Evolutionary conservation across 2,888 invertebrate species (phyloP), one percentile per base, ranked within the genome.

Genomic region (Sinelater perroti): DNA sequence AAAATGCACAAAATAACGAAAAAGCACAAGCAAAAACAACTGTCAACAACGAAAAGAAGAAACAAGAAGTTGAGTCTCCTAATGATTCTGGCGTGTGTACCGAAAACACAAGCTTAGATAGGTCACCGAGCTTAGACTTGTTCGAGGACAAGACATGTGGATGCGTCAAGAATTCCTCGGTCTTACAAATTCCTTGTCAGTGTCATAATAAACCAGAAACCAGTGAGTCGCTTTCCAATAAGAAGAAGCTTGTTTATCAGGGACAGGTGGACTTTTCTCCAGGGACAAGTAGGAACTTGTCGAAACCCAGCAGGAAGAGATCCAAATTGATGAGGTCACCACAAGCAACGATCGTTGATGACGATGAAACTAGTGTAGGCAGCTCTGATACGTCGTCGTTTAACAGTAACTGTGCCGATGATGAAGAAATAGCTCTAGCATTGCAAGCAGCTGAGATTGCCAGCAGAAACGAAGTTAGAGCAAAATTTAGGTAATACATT

Each of bases 401-500:
- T 70, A 87, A 87, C 64, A 89, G 91, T 24, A 91, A 90, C 63
- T 90, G 89, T 65, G 91, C 89, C 44, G 93, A 93, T 72, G 92
- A 93, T 68, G 92, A 92, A 68, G 93, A 94, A 73, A 91, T 93
- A 38, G 92, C 93, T 0, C 78, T 93, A 45, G 93, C 93, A 1
- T 81, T 93, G 75, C 91, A 91, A 72, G 93, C 92, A 3, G 92
- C 92, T 5, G 92, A 93, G 75, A 80, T 91, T 20, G 91, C 90
- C 0, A 89, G 88, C 33, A 80, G 90, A 38, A 88, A 88, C 72
- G 90, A 91, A 73, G 88, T 91, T 3, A 79, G 93, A 46, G 86
- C 91, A 1, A 88, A 91, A 71, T 93, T 92, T 78, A 87, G 87
- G 89, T 89, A 77, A 75, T n/a, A n/a, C n/a, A n/a, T n/a, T n/a